phyloP scores from a whole-genome alignment of 2,888 invertebrate species.

The Phanerotoma sp. region DNA sequence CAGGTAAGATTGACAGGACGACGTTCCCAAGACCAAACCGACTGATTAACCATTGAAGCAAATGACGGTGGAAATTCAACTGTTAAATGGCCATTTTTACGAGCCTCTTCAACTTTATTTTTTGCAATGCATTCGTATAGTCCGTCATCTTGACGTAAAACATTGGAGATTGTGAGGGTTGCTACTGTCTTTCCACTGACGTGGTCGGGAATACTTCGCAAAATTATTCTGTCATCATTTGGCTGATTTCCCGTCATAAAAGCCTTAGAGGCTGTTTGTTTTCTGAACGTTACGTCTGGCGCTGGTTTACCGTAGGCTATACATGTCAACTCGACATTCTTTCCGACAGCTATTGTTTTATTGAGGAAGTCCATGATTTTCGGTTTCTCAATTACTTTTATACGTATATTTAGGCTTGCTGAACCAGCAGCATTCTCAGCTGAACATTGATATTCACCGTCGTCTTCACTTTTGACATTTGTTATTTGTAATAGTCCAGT shows the following conservation, averaged over 20 bases:
- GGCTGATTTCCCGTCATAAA: constrained; percentile 67
- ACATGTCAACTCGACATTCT: constrained; percentile 71
- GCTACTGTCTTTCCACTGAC: constrained; percentile 64
- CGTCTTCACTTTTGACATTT: constrained; percentile 75
- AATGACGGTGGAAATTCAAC: constrained; percentile 84
- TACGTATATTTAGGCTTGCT: constrained; percentile 68
- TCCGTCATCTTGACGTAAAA: constrained; percentile 73
- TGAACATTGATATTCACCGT: constrained; percentile 77
- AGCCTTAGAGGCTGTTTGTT: constrained; percentile 67
- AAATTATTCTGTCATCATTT: constrained; percentile 68
- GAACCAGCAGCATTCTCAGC: constrained; percentile 79
- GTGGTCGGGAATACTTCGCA: constrained; percentile 63
- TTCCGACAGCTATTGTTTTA: constrained; percentile 66
- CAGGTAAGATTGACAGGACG: constrained; percentile 83
- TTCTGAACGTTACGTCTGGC: constrained; percentile 78
- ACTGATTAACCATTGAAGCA: constrained; percentile 68
- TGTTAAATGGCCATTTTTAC: constrained; percentile 78
- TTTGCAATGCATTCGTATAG: constrained; percentile 84
- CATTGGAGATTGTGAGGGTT: constrained; percentile 67
- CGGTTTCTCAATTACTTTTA: constrained; percentile 74
- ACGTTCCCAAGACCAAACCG: constrained; percentile 82
- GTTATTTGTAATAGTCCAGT: constrained; percentile 74
- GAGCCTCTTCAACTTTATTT: constrained; percentile 75
- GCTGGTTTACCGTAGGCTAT: constrained; percentile 79
- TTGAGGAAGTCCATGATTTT: constrained; percentile 78